Base-by-base conservation (phyloP, 2,113 vertebrate genomes). In the Passer montanus region DNA sequence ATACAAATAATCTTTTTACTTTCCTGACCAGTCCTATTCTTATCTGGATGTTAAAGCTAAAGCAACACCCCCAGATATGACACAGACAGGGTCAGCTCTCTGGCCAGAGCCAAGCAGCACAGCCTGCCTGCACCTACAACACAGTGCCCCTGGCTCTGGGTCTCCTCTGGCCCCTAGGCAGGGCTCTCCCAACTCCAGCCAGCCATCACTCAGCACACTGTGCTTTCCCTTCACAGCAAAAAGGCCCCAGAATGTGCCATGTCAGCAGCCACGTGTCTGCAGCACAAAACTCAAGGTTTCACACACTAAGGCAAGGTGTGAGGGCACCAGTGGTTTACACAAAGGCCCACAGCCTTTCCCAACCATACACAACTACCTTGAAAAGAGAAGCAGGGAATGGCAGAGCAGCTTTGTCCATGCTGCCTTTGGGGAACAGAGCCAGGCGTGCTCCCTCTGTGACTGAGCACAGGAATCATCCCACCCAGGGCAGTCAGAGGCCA, bases 381-480 rank as follows among this genome's bases (percentile, higher is more conserved):
- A 56, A 81, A 77, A 46, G 37, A 80, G 69, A 79, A 23, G 39
- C 27, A 68, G 37, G 41, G 62, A 60, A 68, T 1, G 2, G 27
- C 8, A 4, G 39, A 72, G 24, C 14, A 6, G 37, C 24, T 60
- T 33, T 90, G 39, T 10, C 70, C 11, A 2, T 4, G 10, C 24
- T 56, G 41, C 58, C 60, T 59, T 72, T 52, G 31, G 24, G 49
- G 22, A 90, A 58, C 0, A 1, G 43, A 35, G 20, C 58, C 44
- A 47, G 44, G 63, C 37, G 49, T 4, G 27, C 15, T 68, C 10
- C 26, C 37, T 14, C 55, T 78, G 59, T 3, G 16, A n/a, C 62
- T 19, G 20, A 1, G 3, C 39, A 44, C 0, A 0, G 35, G 39
- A 66, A 72, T 9, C 3, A 0, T 20, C 76, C 41, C 37, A 60